Evolutionary conservation across 2,888 invertebrate genomes (phyloP), one percentile per base, ranked within the genome.

Genomic region (Andrena bicolor): DNA sequence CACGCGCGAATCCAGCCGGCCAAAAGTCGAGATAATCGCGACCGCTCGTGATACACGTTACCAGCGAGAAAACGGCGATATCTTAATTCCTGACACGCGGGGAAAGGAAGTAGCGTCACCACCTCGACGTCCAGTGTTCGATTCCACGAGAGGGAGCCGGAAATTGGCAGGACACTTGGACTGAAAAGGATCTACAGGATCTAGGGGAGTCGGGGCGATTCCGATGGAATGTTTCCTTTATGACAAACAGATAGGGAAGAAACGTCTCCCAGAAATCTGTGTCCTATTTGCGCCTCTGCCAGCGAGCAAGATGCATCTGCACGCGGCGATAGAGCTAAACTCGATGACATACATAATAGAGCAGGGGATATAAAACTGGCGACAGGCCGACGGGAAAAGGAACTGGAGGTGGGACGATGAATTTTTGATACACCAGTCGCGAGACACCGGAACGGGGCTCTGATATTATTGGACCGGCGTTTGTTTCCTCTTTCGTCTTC

Each of bases 321-420:
- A 66, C 30, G 53, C 53, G 48, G 70, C 72, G 76, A 82, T 80
- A 80, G 78, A 80, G 73, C 72, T 75, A 73, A 73, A 81, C 66
- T 71, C 80, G 83, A 87, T 85, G 76, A 87, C 76, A 75, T 82
- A 72, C 72, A 80, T 87, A 87, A 87, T 82, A 82, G 71, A 85
- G 61, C 28, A 63, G 30, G 28, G 49, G 49, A 82, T 85, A 82
- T 77, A 83, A 85, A 85, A 82, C 72, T 82, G 85, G 83, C 76
- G 78, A 76, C 77, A 80, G 49, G 76, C 68, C 74, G 79, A 79
- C 65, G 76, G 77, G 72, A 69, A 73, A 75, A 66, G 64, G 63
- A 68, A 65, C 35, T 65, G 28, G 26, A 60, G 32, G 76, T 7
- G 49, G 71, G 56, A 74, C 49, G 80, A 87, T 83, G 75, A 87